Base-by-base conservation (phyloP, 2,888 invertebrate species). In the Pollenia labialis region DNA sequence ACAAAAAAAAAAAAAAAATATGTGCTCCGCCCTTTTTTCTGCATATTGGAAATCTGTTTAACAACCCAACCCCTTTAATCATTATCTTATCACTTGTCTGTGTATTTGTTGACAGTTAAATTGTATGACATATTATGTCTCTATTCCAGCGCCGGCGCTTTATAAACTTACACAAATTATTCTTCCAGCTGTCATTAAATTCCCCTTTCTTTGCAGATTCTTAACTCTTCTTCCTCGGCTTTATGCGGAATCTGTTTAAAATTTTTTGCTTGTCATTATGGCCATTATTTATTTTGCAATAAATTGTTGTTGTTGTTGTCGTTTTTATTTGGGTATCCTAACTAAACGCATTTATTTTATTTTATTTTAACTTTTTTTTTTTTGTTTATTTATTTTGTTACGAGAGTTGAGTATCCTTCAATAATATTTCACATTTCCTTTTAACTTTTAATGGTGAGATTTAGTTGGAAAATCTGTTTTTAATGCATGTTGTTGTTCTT, bases 401-500 rank as follows among this genome's bases (percentile, higher is more conserved):
- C 80, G 18, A 64, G n/a, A 81, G 54, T 52, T 64, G 75, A 72
- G 54, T 87, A 84, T 81, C 84, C 84, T 87, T 87, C 84, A 87
- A 87, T 84, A 84, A 87, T 77, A 82, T 81, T 66, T 76, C 76
- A 64, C 60, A 76, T 82, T 83, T 64, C 66, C 71, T 72, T 85
- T 77, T 18, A 66, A 72, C 48, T 74, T 82, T 84, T 74, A 74
- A 82, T 64, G 86, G 50, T 71, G 76, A 69, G 77, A 74, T 87
- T 87, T 81, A n/a, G 46, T 56, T 74, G 52, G 64, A 80, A 87
- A 87, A 84, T 84, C 84, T 84, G 84, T 87, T 84, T 87, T 87
- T 81, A 87, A 87, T 87, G 84, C 68, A 46, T 12, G 32, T 64
- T 77, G 54, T 82, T 68, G 23, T 71, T 16, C 32, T 60, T 64